Evolutionary conservation across 2,113 vertebrate species (phyloP).

Genomic region (Eulemur macaco): DNA sequence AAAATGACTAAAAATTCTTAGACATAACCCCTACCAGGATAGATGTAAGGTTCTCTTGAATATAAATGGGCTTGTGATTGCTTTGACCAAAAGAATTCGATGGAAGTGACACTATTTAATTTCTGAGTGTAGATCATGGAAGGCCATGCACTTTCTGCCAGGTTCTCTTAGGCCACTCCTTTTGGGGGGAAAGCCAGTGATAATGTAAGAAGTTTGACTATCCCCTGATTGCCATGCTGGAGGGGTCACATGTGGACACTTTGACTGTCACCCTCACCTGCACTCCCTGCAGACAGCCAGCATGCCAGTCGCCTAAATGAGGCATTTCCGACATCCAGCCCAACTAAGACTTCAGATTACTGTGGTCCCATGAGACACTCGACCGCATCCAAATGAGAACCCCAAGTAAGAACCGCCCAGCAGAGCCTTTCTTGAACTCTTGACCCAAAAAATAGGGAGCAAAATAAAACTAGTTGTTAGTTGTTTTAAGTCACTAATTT

Average conservation of each 20-base stretch:
- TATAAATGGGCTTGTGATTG: background rate
- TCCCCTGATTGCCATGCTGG: background rate
- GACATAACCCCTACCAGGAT: background rate
- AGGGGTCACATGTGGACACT: background rate
- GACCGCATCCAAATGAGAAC: background rate
- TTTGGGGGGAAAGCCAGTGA: background rate
- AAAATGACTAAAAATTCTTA: background rate
- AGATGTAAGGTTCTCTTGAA: background rate
- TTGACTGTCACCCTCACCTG: background rate
- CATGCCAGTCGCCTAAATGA: background rate
- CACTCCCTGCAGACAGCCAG: background rate
- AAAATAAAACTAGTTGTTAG: background rate
- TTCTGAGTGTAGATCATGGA: background rate
- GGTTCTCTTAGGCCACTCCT: background rate
- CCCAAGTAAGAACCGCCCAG: background rate
- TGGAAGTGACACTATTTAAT: background rate
- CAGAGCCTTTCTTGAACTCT: background rate
- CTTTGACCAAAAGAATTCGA: background rate
- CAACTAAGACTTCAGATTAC: background rate
- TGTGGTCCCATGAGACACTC: too few species aligned
- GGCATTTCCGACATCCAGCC: too few species aligned
- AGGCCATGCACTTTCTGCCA: background rate
- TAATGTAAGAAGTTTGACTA: background rate
- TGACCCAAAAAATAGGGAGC: background rate
- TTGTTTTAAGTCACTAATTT: background rate